Evolutionary conservation across 2,113 vertebrate species (phyloP).

Genomic region (Morone saxatilis): DNA sequence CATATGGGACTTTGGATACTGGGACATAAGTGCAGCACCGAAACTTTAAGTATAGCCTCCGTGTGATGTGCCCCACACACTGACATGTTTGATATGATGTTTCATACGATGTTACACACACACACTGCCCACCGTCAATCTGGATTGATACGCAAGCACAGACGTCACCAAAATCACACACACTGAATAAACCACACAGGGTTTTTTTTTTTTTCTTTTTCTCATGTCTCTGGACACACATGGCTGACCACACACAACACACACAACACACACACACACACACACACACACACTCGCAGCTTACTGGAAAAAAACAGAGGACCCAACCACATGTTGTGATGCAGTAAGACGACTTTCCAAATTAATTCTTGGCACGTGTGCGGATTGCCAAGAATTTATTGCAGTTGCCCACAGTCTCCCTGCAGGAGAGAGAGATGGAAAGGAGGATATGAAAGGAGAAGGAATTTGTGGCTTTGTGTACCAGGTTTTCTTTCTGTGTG

Average conservation of each 20-base stretch:
- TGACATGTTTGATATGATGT: constrained; percentile 78
- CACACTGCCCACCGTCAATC: constrained; percentile 53
- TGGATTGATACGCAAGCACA: constrained; percentile 31
- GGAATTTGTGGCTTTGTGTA: constrained; percentile 59
- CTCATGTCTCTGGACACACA: constrained; percentile 48
- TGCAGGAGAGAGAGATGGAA: constrained; percentile 30
- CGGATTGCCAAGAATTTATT: constrained; percentile 76
- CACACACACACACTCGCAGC: constrained; percentile 26
- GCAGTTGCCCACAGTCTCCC: constrained; percentile 72
- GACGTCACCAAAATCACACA: constrained; percentile 1
- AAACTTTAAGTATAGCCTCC: constrained; percentile 77
- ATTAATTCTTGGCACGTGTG: constrained; percentile 75
- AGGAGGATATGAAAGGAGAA: constrained; percentile 34
- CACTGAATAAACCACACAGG: constrained; percentile 17
- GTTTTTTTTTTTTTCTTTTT: neutral
- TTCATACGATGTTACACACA: constrained; percentile 46
- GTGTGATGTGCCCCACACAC: constrained; percentile 80
- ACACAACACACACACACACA: constrained; percentile 17
- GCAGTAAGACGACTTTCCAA: constrained; percentile 80
- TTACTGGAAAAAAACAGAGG: constrained; percentile 70
- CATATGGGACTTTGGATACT: constrained; percentile 75
- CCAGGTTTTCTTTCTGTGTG: constrained; percentile 53
- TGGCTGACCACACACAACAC: constrained; percentile 1
- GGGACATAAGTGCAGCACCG: constrained; percentile 76
- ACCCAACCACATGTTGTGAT: constrained; percentile 81